Base-by-base conservation (phyloP, 1,140 invertebrate species). In the Ceratina japonica region DNA sequence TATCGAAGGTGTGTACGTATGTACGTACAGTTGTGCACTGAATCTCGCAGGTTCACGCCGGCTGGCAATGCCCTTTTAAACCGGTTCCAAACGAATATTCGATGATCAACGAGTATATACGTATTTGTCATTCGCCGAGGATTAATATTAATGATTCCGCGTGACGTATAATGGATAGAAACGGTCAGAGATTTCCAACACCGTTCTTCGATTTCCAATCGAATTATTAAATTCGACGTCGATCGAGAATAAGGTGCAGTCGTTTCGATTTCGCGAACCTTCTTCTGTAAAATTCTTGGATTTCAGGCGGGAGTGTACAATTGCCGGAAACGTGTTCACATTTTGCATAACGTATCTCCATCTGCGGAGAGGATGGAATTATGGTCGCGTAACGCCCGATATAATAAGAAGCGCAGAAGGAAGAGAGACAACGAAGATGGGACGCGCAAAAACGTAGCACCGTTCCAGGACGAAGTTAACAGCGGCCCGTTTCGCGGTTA, bases 1-100 rank as follows among this genome's bases (percentile, higher is more conserved):
- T 87, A 61, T 84, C 78, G 68, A 81, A 81, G 78, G 70, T 70
- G 31, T 70, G 81, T 73, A 72, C 52, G 61, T 27, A 61, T 54
- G 58, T 18, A 15, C 10, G 52, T 54, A 54, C 52, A 54, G 12
- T 13, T 18, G 52, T 54, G 52, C 52, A 54, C 18, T 15, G 12
- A 54, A 15, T n/a, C 24, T 13, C 12, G 24, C 59, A 44, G n/a
- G 13, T 69, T 59, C 18, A 22, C 18, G 27, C 27, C 27, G 27
- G 18, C 2, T 22, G 27, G 18, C 49, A 5, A 3, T 56, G 20
- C 37, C 51, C 63, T 58, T 66, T 75, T 16, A 18, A 18, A 22
- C 24, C 16, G 44, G 10, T 31, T 31, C 27, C 27, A 31, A 31
- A 31, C 27, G 27, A 31, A 31, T 31, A 31, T 31, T 31, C 27